Evolutionary conservation across 2,797 vertebrate species (phyloP).

Genomic region (Protosalanx chinensis): DNA sequence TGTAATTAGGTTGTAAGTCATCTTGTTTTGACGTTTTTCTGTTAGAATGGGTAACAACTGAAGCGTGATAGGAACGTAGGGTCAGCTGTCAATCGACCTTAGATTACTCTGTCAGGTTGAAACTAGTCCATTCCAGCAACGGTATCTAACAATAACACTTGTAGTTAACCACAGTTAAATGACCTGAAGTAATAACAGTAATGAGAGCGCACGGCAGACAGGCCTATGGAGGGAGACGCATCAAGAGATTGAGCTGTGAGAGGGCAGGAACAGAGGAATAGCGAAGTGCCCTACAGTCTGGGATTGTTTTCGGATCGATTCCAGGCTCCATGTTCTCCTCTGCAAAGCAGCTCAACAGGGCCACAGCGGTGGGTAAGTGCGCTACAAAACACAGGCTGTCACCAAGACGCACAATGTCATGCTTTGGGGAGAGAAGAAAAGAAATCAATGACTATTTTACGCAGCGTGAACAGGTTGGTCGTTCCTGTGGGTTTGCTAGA

Average conservation of each 20-base stretch:
- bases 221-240: neutral
- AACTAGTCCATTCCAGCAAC: too few relatives aligned
- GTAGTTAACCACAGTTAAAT: too few relatives aligned
- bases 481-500: neutral
- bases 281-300: neutral
- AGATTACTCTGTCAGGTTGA: too few relatives aligned
- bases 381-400: neutral
- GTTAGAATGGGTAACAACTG: too few relatives aligned
- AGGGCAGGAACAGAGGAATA: neutral
- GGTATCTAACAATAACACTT: too few relatives aligned
- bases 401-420: neutral
- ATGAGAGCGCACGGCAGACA: neutral
- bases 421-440: neutral
- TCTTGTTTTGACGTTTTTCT: too few relatives aligned
- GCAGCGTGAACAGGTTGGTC: neutral
- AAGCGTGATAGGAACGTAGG: too few relatives aligned
- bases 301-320: neutral
- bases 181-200: neutral
- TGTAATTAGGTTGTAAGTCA: too few relatives aligned
- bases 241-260: too few relatives aligned
- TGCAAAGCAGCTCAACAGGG: neutral
- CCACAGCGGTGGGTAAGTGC: neutral
- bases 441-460: neutral
- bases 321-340: neutral
- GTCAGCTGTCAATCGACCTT: too few relatives aligned